Conservation (phyloP, 2,888 invertebrate species). For the Hypolimnas misippus region DNA sequence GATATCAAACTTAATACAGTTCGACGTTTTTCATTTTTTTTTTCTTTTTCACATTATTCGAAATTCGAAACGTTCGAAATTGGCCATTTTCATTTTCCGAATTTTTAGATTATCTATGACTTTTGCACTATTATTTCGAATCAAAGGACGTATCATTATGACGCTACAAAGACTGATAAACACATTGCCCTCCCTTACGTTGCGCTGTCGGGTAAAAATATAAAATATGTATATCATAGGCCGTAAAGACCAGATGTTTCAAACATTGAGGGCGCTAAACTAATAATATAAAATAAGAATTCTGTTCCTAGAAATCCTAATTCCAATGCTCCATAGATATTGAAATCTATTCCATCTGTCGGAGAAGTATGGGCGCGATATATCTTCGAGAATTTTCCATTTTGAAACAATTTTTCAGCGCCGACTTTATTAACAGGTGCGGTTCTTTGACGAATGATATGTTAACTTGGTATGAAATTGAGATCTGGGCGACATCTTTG, state of each 20-base stretch:
- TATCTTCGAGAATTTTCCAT: conserved; percentile 28
- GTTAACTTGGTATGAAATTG: background rate
- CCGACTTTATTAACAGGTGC: conserved; percentile 28
- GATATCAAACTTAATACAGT: no score
- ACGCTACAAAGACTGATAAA: no score
- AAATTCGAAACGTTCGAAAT: no score
- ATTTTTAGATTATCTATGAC: no score
- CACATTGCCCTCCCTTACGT: no score
- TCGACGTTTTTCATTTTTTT: no score
- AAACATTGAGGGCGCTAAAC: conserved; percentile 11
- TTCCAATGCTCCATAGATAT: conserved; percentile 32
- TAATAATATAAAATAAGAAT: conserved; percentile 13
- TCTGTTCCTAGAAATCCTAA: conserved; percentile 27
- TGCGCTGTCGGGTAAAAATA: background rate
- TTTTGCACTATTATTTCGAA: no score
- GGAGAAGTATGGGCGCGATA: conserved; percentile 35
- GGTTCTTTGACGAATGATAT: conserved; percentile 20
- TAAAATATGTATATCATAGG: background rate
- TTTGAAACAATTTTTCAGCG: conserved; percentile 32
- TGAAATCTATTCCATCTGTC: conserved; percentile 34
- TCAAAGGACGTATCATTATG: no score
- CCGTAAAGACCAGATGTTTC: background rate
- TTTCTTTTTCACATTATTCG: no score
- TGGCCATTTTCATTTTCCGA: no score
- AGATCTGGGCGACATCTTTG: background rate